Base-by-base conservation (phyloP, 1,140 invertebrate species). In the Heliconius eleuchia region DNA sequence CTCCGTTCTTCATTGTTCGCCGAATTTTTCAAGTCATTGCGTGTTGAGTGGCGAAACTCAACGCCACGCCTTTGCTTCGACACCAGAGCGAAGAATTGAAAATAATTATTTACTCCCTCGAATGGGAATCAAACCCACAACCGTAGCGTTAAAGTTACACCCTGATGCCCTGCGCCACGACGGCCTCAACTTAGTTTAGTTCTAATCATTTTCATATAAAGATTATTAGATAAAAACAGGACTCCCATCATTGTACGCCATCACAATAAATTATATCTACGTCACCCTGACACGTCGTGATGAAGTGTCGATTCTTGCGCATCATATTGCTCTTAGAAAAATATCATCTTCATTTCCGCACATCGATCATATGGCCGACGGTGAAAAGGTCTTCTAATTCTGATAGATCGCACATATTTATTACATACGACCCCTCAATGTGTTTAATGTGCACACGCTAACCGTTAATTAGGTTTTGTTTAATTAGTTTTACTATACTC, bases 271-370 rank as follows among this genome's bases (percentile, higher is more conserved):
- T 77, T 55, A 77, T 71, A 77, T 77, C 76, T 77, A 77, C 71
- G 81, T 46, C 73, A 80, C 79, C 75, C 50, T 81, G 83, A 86
- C 81, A 82, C 79, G 75, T 77, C 85, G 74, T 84, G 89, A 89
- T 89, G 83, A 89, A 88, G 86, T 87, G 82, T 84, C 84, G 82
- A 87, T 88, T 89, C 84, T 79, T 80, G 79, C 82, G 81, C 84
- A 89, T 89, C 84, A 84, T 81, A 86, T 46, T 86, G 85, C 87
- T 89, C 89, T 91, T 83, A 89, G 86, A 90, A 92, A 91, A 91
- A 92, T 87, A 92, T 91, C 89, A 86, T 87, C 86, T 93, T 90
- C 89, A 93, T 93, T 93, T 93, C 92, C 90, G 91, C 84, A 85
- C 91, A 92, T 93, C 92, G 88, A 93, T 93, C 92, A 93, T 91